A percentile compares a stretch with the other conserved stretches of the same genome.
Conservation (phyloP, 2,797 vertebrate species). For the Centropyge bicolor region DNA sequence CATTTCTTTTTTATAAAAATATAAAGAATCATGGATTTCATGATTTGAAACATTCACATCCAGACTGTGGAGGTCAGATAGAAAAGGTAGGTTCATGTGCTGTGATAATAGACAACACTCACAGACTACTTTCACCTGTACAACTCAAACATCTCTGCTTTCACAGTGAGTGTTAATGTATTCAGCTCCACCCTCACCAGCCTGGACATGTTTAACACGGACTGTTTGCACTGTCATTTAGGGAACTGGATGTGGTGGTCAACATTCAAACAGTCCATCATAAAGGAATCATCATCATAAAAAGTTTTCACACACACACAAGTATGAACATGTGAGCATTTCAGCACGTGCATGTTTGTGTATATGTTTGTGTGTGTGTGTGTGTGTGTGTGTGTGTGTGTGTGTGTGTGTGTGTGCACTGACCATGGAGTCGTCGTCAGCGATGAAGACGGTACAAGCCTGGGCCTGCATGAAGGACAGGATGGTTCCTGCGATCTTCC, state of each 20-base stretch:
- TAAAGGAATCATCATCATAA: background rate
- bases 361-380: slow-evolving; percentile 9
- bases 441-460: slow-evolving; percentile 94
- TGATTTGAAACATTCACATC: too few relatives aligned
- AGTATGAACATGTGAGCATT: background rate
- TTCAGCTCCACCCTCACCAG: too few relatives aligned
- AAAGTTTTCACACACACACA: background rate
- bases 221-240: too few relatives aligned
- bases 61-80: too few relatives aligned
- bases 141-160: too few relatives aligned
- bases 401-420: slow-evolving; percentile 40
- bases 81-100: too few relatives aligned
- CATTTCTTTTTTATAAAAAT: background rate
- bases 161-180: too few relatives aligned
- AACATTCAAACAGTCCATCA: background rate
- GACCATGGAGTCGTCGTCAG: slow-evolving; percentile 89
- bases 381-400: slow-evolving; percentile 25
- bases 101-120: too few relatives aligned
- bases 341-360: slow-evolving; percentile 1
- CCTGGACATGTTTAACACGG: too few relatives aligned
- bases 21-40: too few relatives aligned
- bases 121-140: too few relatives aligned
- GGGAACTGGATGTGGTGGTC: too few relatives aligned
- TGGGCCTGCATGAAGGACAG: slow-evolving; percentile 98
- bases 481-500: slow-evolving; percentile 96